These are phyloP conservation scores for Xenus cinereus DNA, from an alignment of 2,113 vertebrate species.

Conservation along the genomic window DNA sequence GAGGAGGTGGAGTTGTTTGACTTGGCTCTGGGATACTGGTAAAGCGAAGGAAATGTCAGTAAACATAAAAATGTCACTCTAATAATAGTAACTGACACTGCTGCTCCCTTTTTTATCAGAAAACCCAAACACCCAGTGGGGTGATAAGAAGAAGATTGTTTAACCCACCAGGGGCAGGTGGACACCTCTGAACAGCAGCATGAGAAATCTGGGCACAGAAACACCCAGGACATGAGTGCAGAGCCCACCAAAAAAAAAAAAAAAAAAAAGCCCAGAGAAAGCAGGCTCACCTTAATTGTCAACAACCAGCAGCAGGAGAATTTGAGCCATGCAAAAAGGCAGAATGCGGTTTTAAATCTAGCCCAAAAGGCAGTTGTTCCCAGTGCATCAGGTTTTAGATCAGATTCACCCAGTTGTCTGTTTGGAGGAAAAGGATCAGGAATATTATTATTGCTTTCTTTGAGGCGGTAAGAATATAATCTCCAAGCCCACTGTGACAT, in stretches of 20 bases:
- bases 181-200: neutral
- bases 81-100: neutral
- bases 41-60: neutral
- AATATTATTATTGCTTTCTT: neutral
- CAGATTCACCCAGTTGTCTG: neutral
- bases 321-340: neutral
- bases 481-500: neutral
- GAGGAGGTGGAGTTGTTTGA: conserved; percentile 15
- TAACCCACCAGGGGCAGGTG: neutral
- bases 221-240: neutral
- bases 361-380: neutral
- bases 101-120: neutral
- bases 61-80: neutral
- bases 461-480: neutral
- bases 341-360: neutral
- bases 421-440: neutral
- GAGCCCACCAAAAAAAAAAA: neutral
- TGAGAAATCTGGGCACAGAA: neutral
- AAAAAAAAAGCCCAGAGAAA: neutral
- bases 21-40: neutral
- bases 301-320: neutral
- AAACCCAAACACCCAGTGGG: neutral
- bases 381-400: neutral
- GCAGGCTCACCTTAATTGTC: neutral
- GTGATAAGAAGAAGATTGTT: neutral